Evolutionary conservation across 2,113 vertebrate genomes (phyloP).

Genomic region (Diadophis punctatus): DNA sequence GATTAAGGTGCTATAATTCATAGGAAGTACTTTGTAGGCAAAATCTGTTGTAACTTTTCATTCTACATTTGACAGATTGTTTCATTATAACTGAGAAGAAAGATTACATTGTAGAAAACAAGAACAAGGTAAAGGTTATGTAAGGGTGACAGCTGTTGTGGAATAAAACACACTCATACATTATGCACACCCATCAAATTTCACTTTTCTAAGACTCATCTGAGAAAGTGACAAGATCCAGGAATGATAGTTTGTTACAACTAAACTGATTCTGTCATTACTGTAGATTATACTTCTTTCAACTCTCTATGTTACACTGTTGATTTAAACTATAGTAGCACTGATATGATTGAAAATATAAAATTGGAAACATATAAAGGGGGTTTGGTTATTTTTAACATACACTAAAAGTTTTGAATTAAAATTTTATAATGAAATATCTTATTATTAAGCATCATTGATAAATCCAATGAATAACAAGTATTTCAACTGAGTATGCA

Average conservation of each 20-base stretch:
- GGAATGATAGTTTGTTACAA: background rate
- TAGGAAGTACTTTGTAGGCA: background rate
- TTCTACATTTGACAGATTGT: background rate
- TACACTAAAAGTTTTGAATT: background rate
- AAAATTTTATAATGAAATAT: background rate
- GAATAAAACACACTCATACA: background rate
- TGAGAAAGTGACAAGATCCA: background rate
- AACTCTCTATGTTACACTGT: background rate
- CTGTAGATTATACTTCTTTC: background rate
- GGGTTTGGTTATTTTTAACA: background rate
- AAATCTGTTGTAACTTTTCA: background rate
- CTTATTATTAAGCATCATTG: background rate
- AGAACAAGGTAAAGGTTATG: conserved; percentile 2
- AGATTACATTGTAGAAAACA: background rate
- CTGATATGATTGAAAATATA: background rate
- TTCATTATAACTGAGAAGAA: background rate
- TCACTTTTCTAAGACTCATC: background rate
- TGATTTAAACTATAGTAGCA: background rate
- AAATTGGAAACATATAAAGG: background rate
- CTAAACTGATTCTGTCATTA: background rate
- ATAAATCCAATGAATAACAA: background rate
- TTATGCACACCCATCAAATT: background rate
- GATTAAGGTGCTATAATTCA: background rate
- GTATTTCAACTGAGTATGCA: background rate
- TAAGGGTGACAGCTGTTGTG: background rate